A percentile compares a stretch with the other conserved stretches of the same genome.
phyloP scores from a whole-genome alignment of 2,113 vertebrate genomes.

The Chaenogobius annularis region DNA sequence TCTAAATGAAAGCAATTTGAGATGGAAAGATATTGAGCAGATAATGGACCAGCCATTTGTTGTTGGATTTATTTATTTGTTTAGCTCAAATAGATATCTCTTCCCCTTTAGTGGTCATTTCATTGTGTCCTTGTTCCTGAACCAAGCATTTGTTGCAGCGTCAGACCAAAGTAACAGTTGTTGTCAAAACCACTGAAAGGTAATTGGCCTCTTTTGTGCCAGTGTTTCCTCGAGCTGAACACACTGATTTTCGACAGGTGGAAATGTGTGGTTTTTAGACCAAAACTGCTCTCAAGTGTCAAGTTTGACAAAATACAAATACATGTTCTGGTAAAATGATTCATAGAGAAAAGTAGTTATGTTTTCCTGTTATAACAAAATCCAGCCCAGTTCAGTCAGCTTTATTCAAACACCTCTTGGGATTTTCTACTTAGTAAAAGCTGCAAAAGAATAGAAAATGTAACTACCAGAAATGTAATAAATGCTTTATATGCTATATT shows the following conservation, averaged over 20 bases:
- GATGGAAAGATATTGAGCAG: neutral
- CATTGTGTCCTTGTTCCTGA: neutral
- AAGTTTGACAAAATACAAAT: neutral
- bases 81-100: neutral
- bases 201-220: neutral
- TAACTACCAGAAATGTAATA: too few relatives aligned
- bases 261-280: neutral
- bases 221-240: neutral
- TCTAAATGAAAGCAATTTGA: neutral
- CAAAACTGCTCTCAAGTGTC: slow-evolving; percentile 8
- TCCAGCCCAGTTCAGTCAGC: neutral
- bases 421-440: neutral
- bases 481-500: too few relatives aligned
- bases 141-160: neutral
- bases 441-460: too few relatives aligned
- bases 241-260: neutral
- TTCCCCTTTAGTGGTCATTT: neutral
- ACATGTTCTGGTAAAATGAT: neutral
- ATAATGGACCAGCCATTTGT: neutral
- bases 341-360: neutral
- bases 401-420: neutral
- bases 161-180: neutral
- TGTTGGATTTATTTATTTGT: neutral
- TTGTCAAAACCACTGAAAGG: neutral
- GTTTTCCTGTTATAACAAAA: neutral